Evolutionary conservation across 2,888 invertebrate species (phyloP), one percentile per base, ranked within the genome.

Genomic region (Scaptomyza polygonia): DNA sequence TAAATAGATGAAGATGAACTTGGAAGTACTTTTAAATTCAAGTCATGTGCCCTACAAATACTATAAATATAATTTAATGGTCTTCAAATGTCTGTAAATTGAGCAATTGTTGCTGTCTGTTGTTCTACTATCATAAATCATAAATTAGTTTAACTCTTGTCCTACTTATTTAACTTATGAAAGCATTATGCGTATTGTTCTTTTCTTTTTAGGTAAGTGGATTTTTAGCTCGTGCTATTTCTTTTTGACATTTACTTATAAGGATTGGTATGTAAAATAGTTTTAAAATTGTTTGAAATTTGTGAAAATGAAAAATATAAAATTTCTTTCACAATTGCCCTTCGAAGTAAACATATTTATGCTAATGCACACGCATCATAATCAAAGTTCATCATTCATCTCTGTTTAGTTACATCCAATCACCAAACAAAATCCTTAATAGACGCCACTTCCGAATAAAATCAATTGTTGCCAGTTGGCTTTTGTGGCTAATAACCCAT

Each of bases 151-250:
- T 43, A 66, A 52, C 44, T 57, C 14, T 51, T 59, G 25, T 48
- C 0, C 52, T 58, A 43, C 47, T 39, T 76, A 55, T 27, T 34
- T 70, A 40, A 66, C 54, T 67, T 61, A 77, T 47, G 34, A 52
- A 42, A 49, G 56, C 29, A n/a, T n/a, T 36, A 11, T 48, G 49
- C 59, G 21, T 39, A 7, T 52, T 43, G 48, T 40, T 69, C 58
- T 40, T 71, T 42, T 81, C 61, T 32, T 80, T 80, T 45, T 69
- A 80, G 79, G 79, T 80, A 80, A 80, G 79, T 82, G 63, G 14
- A 5, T 5, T 5, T 25, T 5, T 25, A n/a, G n/a, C 25, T 25
- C 25, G 25, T 25, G 25, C 25, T 4, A 25, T 4, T 25, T 4
- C 5, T 4, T 25, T 25, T 25, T 25, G 25, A 25, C 25, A 25